phyloP scores from a whole-genome alignment of 2,113 vertebrate species.

The Xiphias gladius region DNA sequence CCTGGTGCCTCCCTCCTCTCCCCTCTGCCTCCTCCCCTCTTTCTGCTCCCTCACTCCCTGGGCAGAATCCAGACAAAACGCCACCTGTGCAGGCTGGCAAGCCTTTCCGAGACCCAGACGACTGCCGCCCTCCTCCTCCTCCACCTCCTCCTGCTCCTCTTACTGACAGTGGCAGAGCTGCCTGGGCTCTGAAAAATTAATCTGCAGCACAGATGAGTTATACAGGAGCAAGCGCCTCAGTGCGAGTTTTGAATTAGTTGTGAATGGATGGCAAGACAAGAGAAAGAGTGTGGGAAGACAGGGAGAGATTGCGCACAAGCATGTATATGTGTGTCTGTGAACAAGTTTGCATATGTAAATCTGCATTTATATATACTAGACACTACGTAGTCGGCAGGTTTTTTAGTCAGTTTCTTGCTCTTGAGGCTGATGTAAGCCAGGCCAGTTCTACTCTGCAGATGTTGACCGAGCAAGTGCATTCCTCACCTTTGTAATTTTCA shows the following conservation, averaged over 20 bases:
- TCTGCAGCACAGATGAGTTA: slow-evolving; percentile 72
- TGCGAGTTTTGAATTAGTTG: slow-evolving; percentile 56
- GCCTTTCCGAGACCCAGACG: slow-evolving; percentile 55
- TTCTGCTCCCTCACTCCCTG: slow-evolving; percentile 51
- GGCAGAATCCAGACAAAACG: slow-evolving; percentile 73
- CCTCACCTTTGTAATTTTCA: slow-evolving; percentile 18
- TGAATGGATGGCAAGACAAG: slow-evolving; percentile 42
- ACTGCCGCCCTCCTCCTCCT: slow-evolving; percentile 56
- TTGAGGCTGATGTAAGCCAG: slow-evolving; percentile 26
- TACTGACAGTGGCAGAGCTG: slow-evolving; percentile 57
- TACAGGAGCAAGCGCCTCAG: slow-evolving; percentile 41
- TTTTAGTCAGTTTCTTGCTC: slow-evolving; percentile 40
- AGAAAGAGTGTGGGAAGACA: background rate
- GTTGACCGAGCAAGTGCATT: slow-evolving; percentile 56
- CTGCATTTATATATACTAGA: slow-evolving; percentile 34
- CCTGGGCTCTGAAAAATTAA: slow-evolving; percentile 73
- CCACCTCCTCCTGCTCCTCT: slow-evolving; percentile 45
- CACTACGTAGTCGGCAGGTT: slow-evolving; percentile 17
- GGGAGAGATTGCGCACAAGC: background rate
- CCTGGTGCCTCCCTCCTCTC: slow-evolving; percentile 24
- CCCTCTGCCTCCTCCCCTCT: slow-evolving; percentile 13
- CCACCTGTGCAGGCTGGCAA: slow-evolving; percentile 75
- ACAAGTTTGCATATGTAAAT: slow-evolving; percentile 24
- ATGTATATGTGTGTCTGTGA: background rate
- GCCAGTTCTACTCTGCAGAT: slow-evolving; percentile 44